A percentile compares a stretch with the other conserved stretches of the same genome.
phyloP scores from a whole-genome alignment of 2,888 invertebrate genomes.

The Dendrolimus pini region DNA sequence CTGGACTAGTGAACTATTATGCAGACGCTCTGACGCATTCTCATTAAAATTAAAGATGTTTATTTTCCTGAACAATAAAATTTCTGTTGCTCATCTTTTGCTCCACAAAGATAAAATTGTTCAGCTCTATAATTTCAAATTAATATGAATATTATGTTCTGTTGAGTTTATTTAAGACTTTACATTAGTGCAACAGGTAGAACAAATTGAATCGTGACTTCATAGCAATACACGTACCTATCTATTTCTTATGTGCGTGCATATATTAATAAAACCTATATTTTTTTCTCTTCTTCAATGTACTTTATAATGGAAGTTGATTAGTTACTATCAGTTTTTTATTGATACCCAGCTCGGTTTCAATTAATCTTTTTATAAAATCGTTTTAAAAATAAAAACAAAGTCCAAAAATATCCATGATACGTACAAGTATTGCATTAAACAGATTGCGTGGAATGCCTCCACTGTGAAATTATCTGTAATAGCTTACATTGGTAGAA shows the following conservation, averaged over 20 bases:
- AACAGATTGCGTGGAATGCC: neutral
- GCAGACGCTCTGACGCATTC: neutral
- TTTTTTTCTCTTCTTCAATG: neutral
- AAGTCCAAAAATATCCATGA: neutral
- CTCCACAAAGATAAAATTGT: neutral
- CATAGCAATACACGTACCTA: neutral
- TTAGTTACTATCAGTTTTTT: neutral
- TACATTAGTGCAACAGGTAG: neutral
- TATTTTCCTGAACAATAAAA: neutral
- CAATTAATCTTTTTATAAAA: neutral
- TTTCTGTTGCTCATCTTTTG: neutral
- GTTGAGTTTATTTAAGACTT: neutral
- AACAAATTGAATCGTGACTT: neutral
- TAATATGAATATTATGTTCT: neutral
- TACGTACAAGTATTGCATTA: neutral
- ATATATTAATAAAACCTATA: neutral
- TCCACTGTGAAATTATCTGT: neutral
- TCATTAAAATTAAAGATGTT: neutral
- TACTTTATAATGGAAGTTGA: neutral
- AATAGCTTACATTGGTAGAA: constrained; percentile 13
- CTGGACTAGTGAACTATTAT: neutral
- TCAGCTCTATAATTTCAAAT: neutral
- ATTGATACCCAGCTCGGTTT: neutral
- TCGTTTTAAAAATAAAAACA: neutral
- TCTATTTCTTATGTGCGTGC: neutral